These are phyloP conservation scores for Drosophila picticornis DNA, from an alignment of 2,888 invertebrate species.

Conservation along the genomic window DNA sequence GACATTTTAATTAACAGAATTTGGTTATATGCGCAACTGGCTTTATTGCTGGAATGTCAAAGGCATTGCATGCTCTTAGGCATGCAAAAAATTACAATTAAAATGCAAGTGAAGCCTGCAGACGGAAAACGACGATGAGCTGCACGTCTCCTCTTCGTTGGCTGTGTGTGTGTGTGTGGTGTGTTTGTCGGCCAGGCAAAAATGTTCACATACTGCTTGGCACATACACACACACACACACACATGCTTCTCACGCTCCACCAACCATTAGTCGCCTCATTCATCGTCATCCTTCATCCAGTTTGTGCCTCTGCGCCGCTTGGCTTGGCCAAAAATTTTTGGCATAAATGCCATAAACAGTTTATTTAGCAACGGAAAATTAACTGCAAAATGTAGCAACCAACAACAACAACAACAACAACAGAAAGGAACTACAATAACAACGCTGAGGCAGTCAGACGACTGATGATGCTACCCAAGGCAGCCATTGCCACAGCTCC, in stretches of 20 bases:
- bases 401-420: conserved; percentile 33
- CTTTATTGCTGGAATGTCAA: conserved; percentile 29
- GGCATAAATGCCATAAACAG: conserved; percentile 83
- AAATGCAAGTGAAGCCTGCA: conserved; percentile 46
- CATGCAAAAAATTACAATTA: conserved; percentile 73
- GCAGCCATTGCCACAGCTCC: conserved; percentile 51
- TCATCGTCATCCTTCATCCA: conserved; percentile 58
- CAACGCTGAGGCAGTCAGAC: conserved; percentile 48
- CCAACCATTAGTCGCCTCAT: conserved; percentile 47
- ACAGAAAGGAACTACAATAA: conserved; percentile 4
- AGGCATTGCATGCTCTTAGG: conserved; percentile 33
- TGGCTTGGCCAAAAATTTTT: conserved; percentile 72
- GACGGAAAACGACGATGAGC: conserved; percentile 32
- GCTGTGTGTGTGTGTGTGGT: conserved; percentile 12
- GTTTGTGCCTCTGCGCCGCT: conserved; percentile 28
- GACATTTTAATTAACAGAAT: conserved; percentile 46
- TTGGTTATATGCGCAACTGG: conserved; percentile 5
- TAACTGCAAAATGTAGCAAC: conserved; percentile 80
- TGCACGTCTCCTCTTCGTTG: conserved; percentile 24
- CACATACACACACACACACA: conserved; percentile 15
- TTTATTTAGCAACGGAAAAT: conserved; percentile 84
- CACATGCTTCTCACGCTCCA: conserved; percentile 12
- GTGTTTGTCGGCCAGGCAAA: conserved; percentile 59
- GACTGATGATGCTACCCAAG: conserved; percentile 70
- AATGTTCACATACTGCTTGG: conserved; percentile 44